Evolutionary conservation across 1,140 invertebrate species (phyloP).

Genomic region (Arctopsyche grandis): DNA sequence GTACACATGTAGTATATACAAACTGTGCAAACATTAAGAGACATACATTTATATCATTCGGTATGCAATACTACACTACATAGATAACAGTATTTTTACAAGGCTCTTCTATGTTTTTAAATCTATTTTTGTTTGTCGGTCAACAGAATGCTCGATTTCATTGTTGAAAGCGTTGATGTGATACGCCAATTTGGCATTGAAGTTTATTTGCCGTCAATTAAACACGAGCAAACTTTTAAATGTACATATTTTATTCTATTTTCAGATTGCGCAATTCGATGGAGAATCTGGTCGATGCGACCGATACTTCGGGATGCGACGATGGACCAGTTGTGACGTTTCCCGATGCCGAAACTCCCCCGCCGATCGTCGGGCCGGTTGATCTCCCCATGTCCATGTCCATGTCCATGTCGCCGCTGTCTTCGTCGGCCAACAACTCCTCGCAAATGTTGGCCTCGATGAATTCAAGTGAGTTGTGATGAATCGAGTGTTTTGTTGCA

Average conservation of each 20-base stretch:
- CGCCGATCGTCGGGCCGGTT: constrained; percentile 63
- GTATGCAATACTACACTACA: too few species aligned
- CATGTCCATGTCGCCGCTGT: constrained; percentile 58
- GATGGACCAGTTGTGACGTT: constrained; percentile 79
- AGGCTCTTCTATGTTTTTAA: too few species aligned
- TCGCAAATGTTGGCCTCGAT: constrained; percentile 32
- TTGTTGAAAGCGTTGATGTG: too few species aligned
- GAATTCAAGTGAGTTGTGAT: constrained; percentile 57
- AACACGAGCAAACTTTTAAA: too few species aligned
- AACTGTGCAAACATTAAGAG: too few species aligned
- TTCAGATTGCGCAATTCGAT: constrained; percentile 71
- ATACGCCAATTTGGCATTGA: too few species aligned
- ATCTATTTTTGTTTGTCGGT: too few species aligned
- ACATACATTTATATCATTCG: too few species aligned
- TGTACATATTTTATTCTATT: not conserved
- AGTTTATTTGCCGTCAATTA: too few species aligned
- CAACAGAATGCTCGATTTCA: too few species aligned
- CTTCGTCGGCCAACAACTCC: constrained; percentile 55
- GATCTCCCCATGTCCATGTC: constrained; percentile 62
- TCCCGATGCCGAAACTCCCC: constrained; percentile 79
- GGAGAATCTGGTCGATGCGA: constrained; percentile 73
- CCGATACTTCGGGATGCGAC: constrained; percentile 59
- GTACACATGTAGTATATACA: too few species aligned
- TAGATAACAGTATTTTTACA: too few species aligned
- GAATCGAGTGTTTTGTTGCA: not conserved